phyloP scores from a whole-genome alignment of 2,888 invertebrate species.

The Orthosia gracilis region DNA sequence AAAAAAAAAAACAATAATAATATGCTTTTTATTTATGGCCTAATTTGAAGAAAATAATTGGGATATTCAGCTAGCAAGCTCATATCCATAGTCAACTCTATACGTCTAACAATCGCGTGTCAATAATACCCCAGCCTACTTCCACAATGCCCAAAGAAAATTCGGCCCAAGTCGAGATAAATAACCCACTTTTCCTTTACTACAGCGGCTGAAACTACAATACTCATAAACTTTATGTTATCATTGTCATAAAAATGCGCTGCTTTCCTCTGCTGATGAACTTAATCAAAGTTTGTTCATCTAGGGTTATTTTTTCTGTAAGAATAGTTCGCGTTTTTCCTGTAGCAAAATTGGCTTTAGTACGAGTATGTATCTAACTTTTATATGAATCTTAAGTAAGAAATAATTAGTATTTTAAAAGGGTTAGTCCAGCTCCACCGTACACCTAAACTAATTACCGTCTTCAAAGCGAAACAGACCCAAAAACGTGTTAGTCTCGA shows the following conservation, averaged over 20 bases:
- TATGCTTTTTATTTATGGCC: too few species aligned
- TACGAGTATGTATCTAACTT: background rate
- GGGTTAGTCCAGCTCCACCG: slow-evolving; percentile 10
- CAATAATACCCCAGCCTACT: slow-evolving; percentile 11
- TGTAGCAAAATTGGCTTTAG: slow-evolving; percentile 3
- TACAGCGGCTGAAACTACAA: slow-evolving; percentile 51
- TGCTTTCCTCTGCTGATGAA: slow-evolving; percentile 53
- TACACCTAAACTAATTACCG: slow-evolving; percentile 38
- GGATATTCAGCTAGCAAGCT: background rate
- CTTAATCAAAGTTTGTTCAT: slow-evolving; percentile 65
- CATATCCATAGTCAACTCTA: background rate
- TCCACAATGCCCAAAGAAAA: slow-evolving; percentile 29
- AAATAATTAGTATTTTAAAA: slow-evolving; percentile 25
- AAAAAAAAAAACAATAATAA: too few species aligned
- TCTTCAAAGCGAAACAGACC: slow-evolving; percentile 47
- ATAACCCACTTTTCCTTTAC: slow-evolving; percentile 48
- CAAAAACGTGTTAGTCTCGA: slow-evolving; percentile 50
- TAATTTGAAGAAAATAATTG: background rate
- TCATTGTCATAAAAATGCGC: slow-evolving; percentile 56
- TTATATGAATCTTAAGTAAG: background rate
- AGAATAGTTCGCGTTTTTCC: slow-evolving; percentile 24
- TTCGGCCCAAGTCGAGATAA: slow-evolving; percentile 26
- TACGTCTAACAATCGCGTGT: background rate
- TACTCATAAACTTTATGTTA: slow-evolving; percentile 62
- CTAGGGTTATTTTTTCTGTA: slow-evolving; percentile 30